phyloP scores from a whole-genome alignment of 2,888 invertebrate genomes.

The Tachina fera region DNA sequence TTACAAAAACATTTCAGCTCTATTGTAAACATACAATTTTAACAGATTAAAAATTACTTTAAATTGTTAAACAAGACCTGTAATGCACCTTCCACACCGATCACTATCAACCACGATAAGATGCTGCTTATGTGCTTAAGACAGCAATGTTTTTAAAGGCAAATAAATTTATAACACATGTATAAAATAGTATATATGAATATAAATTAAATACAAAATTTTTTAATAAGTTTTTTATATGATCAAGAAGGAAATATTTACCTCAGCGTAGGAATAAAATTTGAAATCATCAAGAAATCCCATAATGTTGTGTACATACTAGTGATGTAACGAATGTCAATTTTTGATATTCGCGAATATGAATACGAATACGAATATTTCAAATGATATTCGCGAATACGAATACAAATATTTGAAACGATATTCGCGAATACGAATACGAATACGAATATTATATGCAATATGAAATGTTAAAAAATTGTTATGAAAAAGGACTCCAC shows the following conservation, averaged over 20 bases:
- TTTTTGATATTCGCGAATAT: no score
- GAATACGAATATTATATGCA: no score
- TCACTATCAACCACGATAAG: constrained; percentile 38
- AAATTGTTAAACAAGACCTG: constrained; percentile 40
- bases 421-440: no score
- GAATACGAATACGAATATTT: no score
- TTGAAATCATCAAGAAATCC: constrained; percentile 1
- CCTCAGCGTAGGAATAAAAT: constrained; percentile 21
- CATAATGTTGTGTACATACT: neutral
- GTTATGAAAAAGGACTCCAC: no score
- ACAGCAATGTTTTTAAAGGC: constrained; percentile 43
- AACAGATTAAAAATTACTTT: neutral
- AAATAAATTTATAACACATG: constrained; percentile 63
- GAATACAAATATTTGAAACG: no score
- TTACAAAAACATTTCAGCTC: no score
- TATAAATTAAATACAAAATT: constrained; percentile 3
- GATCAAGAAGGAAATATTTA: neutral
- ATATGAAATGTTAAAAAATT: no score
- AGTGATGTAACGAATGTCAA: no score
- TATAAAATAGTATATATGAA: constrained; percentile 33
- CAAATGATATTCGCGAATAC: no score
- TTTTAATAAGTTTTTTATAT: neutral
- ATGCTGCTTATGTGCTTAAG: neutral
- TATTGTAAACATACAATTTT: neutral
- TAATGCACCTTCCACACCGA: constrained; percentile 39